phyloP scores from a whole-genome alignment of 1,140 invertebrate species.

The Tenebrio molitor region DNA sequence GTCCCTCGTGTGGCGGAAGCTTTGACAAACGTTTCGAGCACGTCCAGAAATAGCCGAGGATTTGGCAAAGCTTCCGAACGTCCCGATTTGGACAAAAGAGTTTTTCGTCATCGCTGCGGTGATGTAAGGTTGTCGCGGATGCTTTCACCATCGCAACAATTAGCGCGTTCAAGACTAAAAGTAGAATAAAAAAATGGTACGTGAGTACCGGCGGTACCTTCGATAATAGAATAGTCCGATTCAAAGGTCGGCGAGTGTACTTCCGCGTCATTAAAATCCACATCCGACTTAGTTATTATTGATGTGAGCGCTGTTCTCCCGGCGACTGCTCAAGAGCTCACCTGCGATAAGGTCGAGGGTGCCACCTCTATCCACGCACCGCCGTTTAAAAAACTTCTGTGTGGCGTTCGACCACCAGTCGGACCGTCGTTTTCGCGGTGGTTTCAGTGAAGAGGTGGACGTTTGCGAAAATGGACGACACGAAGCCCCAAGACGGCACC shows the following conservation, averaged over 20 bases:
- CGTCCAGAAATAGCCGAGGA: neutral
- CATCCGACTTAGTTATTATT: conserved; percentile 39
- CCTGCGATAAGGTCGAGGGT: conserved; percentile 41
- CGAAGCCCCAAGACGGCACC: conserved; percentile 1
- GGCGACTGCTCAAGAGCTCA: conserved; percentile 21
- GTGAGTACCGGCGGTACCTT: conserved; percentile 2
- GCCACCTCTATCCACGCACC: conserved; percentile 34
- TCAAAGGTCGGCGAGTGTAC: conserved; percentile 36
- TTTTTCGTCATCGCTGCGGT: too few species aligned
- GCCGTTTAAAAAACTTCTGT: conserved; percentile 27
- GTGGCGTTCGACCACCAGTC: conserved; percentile 12
- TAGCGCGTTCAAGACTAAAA: neutral
- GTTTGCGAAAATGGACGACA: conserved; percentile 6
- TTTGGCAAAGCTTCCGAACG: neutral
- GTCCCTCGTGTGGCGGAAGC: neutral
- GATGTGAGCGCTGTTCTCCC: conserved; percentile 7
- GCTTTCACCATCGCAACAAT: neutral
- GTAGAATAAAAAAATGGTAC: conserved; percentile 15
- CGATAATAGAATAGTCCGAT: conserved; percentile 35
- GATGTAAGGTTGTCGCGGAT: too few species aligned
- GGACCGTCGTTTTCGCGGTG: neutral
- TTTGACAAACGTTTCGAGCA: neutral
- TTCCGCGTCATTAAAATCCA: conserved; percentile 36
- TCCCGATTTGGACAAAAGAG: too few species aligned
- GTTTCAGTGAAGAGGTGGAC: conserved; percentile 15